Evolutionary conservation across 2,797 vertebrate species (phyloP).

Genomic region (Aselliscus stoliczkanus): DNA sequence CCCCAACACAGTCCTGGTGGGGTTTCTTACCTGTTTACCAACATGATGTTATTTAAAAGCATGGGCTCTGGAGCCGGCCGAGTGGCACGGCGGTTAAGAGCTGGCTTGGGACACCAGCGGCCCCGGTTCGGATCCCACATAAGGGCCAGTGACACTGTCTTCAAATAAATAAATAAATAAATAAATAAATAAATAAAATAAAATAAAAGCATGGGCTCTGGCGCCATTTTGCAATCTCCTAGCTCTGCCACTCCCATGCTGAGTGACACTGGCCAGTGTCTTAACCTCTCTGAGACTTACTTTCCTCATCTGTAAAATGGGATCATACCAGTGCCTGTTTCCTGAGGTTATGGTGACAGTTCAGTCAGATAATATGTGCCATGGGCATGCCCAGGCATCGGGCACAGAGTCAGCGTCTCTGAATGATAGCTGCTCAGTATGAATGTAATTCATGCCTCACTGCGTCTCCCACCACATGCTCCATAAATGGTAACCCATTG

Average conservation of each 20-base stretch:
- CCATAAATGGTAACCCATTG: background rate
- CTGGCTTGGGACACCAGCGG: too few relatives aligned
- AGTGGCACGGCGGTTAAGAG: too few relatives aligned
- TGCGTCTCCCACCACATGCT: background rate
- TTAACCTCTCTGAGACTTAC: background rate
- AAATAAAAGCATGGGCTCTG: background rate
- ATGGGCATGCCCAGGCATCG: background rate
- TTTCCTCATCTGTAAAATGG: background rate
- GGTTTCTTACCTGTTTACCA: background rate
- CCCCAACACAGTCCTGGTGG: background rate
- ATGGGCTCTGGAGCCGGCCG: background rate
- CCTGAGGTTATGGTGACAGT: background rate
- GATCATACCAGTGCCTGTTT: too few relatives aligned
- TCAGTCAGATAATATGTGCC: background rate
- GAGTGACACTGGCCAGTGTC: fast-evolving
- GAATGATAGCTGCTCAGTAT: background rate
- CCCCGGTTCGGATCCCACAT: too few relatives aligned
- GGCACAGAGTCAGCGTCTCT: background rate
- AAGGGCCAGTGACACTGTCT: too few relatives aligned
- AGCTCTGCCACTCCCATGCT: fast-evolving
- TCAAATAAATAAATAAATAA: too few relatives aligned
- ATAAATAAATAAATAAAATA: too few relatives aligned
- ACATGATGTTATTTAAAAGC: background rate
- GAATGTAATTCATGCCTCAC: background rate
- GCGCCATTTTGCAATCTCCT: background rate